Evolutionary conservation across 53 echinoderm and acorn worm species (phyloP), one percentile per base, ranked within the genome.

Genomic region (Zoroaster sp.): DNA sequence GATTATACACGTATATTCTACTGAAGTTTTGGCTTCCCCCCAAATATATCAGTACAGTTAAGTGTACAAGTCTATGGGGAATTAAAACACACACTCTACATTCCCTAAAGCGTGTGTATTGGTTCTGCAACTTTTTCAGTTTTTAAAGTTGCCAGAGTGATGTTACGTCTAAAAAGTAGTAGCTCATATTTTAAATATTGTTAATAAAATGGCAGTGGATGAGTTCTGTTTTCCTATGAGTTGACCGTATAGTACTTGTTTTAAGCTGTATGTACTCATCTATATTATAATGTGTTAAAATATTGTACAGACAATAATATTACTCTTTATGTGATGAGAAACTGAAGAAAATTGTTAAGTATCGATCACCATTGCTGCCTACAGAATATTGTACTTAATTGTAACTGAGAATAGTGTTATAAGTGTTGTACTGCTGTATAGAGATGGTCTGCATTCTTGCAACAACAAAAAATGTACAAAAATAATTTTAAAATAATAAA

Each of bases 311-410:
- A 75, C 25, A 83, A 83, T 17, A 12, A 40, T 49, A 32, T 33
- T 34, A 69, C 38, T n/a, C n/a, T n/a, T n/a, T 75, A 39, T 54
- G 68, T 43, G 59, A 31, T 65, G 65, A 87, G 36, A 49, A 72
- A 49, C 30, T 49, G 47, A 4, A 3, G 21, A 69, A 46, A 46
- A 44, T 34, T 44, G 18, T 35, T 43, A 63, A 66, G 73, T 45
- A 74, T 28, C 69, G 34, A 43, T 75, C 74, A 63, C 66, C 44
- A 75, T 74, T 65, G 75, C 65, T 66, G 72, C 66, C 75, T 67
- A 87, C 34, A 23, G 75, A 75, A 40, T 40, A 63, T 36, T 75
- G 73, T 87, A 87, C 75, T 75, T 75, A 87, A 20, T 75, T 74
- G 75, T 87, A 65, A 87, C 76, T 73, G 1, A 53, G 23, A 21